These are phyloP conservation scores for Leptoteleia sp. DNA, from an alignment of 1,140 invertebrate species.

Conservation along the genomic window DNA sequence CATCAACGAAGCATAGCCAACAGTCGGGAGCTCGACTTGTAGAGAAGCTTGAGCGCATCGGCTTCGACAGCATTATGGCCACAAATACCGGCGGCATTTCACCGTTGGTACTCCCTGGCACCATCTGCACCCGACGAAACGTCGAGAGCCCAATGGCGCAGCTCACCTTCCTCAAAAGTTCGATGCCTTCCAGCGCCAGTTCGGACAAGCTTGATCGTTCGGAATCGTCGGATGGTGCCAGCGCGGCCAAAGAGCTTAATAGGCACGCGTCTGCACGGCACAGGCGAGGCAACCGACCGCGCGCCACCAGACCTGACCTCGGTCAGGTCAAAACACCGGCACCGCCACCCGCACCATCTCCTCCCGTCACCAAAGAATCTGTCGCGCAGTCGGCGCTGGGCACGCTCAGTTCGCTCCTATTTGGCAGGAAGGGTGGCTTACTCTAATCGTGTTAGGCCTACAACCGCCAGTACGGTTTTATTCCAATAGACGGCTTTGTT, in stretches of 20 bases:
- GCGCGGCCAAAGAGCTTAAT: slow-evolving; percentile 45
- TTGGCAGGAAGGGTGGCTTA: slow-evolving; percentile 90
- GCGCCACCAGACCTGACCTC: slow-evolving; percentile 82
- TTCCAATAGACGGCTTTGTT: slow-evolving; percentile 12
- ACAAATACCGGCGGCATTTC: slow-evolving; percentile 79
- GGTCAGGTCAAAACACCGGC: slow-evolving; percentile 81
- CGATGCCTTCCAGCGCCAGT: slow-evolving; percentile 76
- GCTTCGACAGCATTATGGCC: slow-evolving; percentile 85
- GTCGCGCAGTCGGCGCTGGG: slow-evolving; percentile 85
- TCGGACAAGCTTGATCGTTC: slow-evolving; percentile 71
- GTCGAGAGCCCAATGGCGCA: slow-evolving; percentile 88
- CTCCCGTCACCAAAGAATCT: slow-evolving; percentile 77
- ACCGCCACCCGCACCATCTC: slow-evolving; percentile 59
- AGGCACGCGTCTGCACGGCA: slow-evolving; percentile 68
- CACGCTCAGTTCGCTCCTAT: slow-evolving; percentile 89
- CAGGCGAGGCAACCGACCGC: slow-evolving; percentile 74
- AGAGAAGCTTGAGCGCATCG: slow-evolving; percentile 86
- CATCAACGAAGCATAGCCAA: slow-evolving; percentile 6
- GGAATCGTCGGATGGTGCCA: slow-evolving; percentile 68
- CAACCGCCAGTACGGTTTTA: neutral
- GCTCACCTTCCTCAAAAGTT: slow-evolving; percentile 86
- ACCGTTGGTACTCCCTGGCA: slow-evolving; percentile 82
- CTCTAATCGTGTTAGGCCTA: slow-evolving; percentile 80
- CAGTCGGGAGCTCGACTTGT: slow-evolving; percentile 83
- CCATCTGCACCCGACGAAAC: slow-evolving; percentile 81